phyloP scores from a whole-genome alignment of 2,113 vertebrate species.

The Chaetodon trifascialis region DNA sequence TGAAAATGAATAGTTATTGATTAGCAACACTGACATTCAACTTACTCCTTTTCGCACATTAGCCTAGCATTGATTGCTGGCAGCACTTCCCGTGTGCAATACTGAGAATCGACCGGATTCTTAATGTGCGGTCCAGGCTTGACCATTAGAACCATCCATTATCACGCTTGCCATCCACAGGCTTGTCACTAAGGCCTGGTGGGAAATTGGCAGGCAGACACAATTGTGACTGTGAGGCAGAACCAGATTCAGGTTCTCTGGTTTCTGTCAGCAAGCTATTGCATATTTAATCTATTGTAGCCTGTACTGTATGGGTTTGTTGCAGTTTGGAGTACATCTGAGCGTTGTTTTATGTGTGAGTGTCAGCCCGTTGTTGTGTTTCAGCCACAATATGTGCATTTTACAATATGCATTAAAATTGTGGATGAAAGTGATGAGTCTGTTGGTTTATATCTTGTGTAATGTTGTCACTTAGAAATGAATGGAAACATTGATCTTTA shows the following conservation, averaged over 20 bases:
- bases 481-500: not conserved
- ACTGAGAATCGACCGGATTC: slow-evolving; percentile 79
- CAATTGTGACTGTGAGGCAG: slow-evolving; percentile 71
- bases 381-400: slow-evolving; percentile 16
- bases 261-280: slow-evolving; percentile 68
- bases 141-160: slow-evolving; percentile 83
- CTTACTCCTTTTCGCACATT: slow-evolving; percentile 83
- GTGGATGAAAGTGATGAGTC: slow-evolving; percentile 14
- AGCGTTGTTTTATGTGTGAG: slow-evolving; percentile 27
- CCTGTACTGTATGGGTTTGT: slow-evolving; percentile 29
- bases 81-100: slow-evolving; percentile 77
- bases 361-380: slow-evolving; percentile 22
- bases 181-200: slow-evolving; percentile 76
- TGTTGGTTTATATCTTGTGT: not conserved
- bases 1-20: slow-evolving; percentile 86
- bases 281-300: slow-evolving; percentile 63
- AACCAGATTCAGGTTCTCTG: slow-evolving; percentile 61
- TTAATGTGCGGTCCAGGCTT: slow-evolving; percentile 82
- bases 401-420: slow-evolving; percentile 18
- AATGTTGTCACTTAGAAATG: not conserved
- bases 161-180: slow-evolving; percentile 74
- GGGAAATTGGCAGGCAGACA: slow-evolving; percentile 76
- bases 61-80: slow-evolving; percentile 85
- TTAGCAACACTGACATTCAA: slow-evolving; percentile 81
- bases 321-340: slow-evolving; percentile 56